phyloP scores from a whole-genome alignment of 2,888 invertebrate genomes.

The Athrips mouffetella region DNA sequence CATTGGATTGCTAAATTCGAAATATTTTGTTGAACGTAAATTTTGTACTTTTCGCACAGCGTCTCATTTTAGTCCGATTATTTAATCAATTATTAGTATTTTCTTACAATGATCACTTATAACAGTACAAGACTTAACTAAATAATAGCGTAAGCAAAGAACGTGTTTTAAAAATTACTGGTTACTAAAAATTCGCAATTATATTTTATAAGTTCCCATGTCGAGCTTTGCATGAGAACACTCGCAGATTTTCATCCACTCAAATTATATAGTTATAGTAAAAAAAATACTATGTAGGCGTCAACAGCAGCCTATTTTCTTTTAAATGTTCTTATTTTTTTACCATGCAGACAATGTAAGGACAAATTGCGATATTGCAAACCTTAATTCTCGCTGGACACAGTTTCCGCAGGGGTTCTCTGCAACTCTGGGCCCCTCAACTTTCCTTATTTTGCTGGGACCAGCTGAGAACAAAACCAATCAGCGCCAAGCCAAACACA shows the following conservation, averaged over 20 bases:
- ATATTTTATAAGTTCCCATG: not conserved
- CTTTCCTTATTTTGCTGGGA: constrained; percentile 53
- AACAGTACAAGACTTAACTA: not conserved
- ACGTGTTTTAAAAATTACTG: not conserved
- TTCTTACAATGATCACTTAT: not conserved
- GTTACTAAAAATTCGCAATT: constrained; percentile 16
- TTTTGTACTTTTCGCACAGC: constrained; percentile 14
- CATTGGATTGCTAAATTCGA: not conserved
- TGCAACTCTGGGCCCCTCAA: constrained; percentile 37
- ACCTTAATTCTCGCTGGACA: constrained; percentile 55
- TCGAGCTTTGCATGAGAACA: constrained; percentile 16
- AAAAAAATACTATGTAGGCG: too few relatives aligned
- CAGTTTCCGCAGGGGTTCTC: constrained; percentile 51
- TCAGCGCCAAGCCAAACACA: constrained; percentile 61
- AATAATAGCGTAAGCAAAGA: constrained; percentile 5
- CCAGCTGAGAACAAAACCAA: constrained; percentile 70
- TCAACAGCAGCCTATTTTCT: not conserved
- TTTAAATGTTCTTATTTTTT: constrained; percentile 5
- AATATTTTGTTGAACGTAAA: not conserved
- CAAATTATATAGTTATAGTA: too few relatives aligned
- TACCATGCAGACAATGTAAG: constrained; percentile 44
- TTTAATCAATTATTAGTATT: not conserved
- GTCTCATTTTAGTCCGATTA: constrained; percentile 2
- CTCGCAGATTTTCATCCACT: constrained; percentile 13
- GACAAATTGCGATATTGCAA: constrained; percentile 49